phyloP scores from a whole-genome alignment of 2,113 vertebrate genomes.

The Raja brachyura region DNA sequence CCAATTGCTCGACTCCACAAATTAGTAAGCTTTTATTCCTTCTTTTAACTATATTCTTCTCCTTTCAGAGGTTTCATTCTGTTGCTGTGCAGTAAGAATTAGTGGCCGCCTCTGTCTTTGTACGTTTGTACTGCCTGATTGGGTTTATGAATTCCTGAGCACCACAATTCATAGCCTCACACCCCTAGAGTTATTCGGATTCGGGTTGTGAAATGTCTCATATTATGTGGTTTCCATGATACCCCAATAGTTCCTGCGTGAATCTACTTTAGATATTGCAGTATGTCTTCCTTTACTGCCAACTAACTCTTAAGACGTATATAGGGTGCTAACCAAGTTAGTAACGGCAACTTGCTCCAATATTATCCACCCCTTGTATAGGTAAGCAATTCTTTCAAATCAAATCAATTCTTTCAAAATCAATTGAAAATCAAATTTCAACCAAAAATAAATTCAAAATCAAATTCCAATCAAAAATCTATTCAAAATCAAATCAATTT shows the following conservation, averaged over 20 bases:
- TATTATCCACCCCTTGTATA: too few relatives aligned
- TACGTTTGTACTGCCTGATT: not conserved
- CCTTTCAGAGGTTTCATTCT: not conserved
- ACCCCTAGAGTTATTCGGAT: not conserved
- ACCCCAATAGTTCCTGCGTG: not conserved
- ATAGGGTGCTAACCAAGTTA: too few relatives aligned
- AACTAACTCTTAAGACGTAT: not conserved
- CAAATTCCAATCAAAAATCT: too few relatives aligned
- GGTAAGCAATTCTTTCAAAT: too few relatives aligned
- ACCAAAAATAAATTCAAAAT: too few relatives aligned
- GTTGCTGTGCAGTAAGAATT: not conserved
- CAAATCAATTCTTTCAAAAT: too few relatives aligned
- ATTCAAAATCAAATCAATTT: too few relatives aligned
- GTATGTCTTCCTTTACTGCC: too few relatives aligned
- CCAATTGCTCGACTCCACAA: slow-evolving; percentile 76
- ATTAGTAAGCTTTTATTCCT: slow-evolving; percentile 66
- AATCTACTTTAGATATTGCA: not conserved
- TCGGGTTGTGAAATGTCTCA: not conserved
- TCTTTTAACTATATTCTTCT: not conserved
- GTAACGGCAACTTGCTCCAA: too few relatives aligned
- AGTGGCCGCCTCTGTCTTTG: not conserved
- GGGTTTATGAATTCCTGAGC: not conserved
- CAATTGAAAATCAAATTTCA: too few relatives aligned
- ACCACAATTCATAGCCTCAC: not conserved
- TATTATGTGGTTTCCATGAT: not conserved